These are phyloP conservation scores for Tolmerus cingulatus DNA, from an alignment of 2,888 invertebrate genomes.

Conservation along the genomic window DNA sequence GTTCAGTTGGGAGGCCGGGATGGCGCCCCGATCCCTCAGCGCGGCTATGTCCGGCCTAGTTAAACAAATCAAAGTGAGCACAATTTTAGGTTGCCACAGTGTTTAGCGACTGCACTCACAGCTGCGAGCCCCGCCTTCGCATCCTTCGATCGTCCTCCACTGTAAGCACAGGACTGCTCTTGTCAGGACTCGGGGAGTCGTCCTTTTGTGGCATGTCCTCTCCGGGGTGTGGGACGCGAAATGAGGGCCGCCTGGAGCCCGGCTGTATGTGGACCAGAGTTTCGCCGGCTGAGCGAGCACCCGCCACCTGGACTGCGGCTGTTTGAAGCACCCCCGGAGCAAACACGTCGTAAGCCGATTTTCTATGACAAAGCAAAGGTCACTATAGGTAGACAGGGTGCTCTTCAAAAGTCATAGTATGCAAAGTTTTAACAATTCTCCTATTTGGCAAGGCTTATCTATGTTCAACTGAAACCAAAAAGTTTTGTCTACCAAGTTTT, in stretches of 20 bases:
- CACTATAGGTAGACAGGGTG: not conserved
- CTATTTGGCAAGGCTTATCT: no score
- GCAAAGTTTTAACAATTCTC: not conserved
- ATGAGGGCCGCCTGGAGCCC: constrained; percentile 70
- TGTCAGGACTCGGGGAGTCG: constrained; percentile 68
- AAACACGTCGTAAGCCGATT: constrained; percentile 85
- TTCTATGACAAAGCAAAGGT: constrained; percentile 52
- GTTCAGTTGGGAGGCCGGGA: constrained; percentile 60
- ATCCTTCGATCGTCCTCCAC: constrained; percentile 78
- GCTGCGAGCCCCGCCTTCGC: constrained; percentile 80
- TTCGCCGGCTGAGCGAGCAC: constrained; percentile 60
- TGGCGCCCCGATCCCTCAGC: constrained; percentile 67
- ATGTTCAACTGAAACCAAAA: no score
- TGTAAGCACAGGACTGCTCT: constrained; percentile 67
- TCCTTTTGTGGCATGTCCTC: constrained; percentile 65
- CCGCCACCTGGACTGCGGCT: constrained; percentile 58
- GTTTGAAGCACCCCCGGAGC: constrained; percentile 69
- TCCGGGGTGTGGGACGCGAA: constrained; percentile 67
- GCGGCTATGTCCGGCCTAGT: constrained; percentile 78
- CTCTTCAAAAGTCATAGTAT: not conserved
- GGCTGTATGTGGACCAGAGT: constrained; percentile 58
- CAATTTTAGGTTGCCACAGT: not conserved
- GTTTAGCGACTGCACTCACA: constrained; percentile 69
- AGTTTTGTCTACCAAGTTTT: no score
- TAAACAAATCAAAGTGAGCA: not conserved